Conservation (phyloP, 2,113 vertebrate species). For the Tor tambroides region DNA sequence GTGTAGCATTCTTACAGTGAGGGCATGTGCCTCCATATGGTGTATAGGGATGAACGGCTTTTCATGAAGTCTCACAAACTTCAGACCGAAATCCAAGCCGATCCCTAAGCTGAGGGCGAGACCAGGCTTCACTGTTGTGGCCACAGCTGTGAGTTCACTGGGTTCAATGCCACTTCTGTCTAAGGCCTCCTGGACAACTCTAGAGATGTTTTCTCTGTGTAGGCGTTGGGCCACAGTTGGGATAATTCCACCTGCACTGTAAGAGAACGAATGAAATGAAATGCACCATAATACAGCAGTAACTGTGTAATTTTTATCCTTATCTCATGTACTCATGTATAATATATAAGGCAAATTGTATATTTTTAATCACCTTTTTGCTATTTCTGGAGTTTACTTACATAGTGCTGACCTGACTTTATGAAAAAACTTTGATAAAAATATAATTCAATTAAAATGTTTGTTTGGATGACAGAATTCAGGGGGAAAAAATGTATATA, state of each 20-base stretch:
- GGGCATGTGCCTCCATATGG: constrained; percentile 97
- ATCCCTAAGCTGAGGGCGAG: constrained; percentile 85
- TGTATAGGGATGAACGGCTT: constrained; percentile 95
- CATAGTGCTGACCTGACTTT: not conserved
- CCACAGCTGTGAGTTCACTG: constrained; percentile 82
- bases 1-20: constrained; percentile 85
- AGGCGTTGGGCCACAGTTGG: constrained; percentile 88
- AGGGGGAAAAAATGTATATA: too few relatives aligned
- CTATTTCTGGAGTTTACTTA: not conserved
- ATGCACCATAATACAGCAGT: not conserved
- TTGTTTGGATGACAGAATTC: not conserved
- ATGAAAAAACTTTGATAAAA: not conserved
- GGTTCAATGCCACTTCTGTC: constrained; percentile 73
- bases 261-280: constrained; percentile 43
- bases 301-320: not conserved
- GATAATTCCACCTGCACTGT: constrained; percentile 91
- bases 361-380: not conserved
- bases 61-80: constrained; percentile 76
- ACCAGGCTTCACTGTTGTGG: constrained; percentile 90
- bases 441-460: not conserved
- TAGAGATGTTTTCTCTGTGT: constrained; percentile 86
- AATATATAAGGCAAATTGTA: not conserved
- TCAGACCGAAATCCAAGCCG: constrained; percentile 84
- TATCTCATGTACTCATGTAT: not conserved
- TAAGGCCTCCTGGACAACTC: constrained; percentile 85